Percentiles rank a stretch among this genome's conserved stretches.
These are phyloP conservation scores for Euthynnus affinis DNA, from an alignment of 2,797 vertebrate genomes.

Conservation along the genomic window DNA sequence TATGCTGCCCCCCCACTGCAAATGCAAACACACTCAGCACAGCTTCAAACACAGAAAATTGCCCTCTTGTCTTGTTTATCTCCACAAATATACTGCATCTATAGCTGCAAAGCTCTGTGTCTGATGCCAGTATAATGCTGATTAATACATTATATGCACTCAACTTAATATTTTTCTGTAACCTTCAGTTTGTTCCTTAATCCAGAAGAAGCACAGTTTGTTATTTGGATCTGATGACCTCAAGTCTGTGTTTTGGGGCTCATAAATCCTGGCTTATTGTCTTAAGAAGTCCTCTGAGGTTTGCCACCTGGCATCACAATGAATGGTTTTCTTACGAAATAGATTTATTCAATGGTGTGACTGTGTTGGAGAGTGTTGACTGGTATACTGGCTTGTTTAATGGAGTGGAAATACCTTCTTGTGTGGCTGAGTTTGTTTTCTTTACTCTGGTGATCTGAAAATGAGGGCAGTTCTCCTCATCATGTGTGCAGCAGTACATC, in stretches of 20 bases:
- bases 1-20: not conserved
- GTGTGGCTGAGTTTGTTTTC: constrained; percentile 53
- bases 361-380: constrained; percentile 47
- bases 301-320: constrained; percentile 79
- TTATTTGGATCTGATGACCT: constrained; percentile 48
- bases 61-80: constrained; percentile 13
- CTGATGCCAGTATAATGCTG: constrained; percentile 8
- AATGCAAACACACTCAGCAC: not conserved
- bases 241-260: constrained; percentile 61
- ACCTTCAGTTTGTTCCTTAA: constrained; percentile 34
- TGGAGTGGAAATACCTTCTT: constrained; percentile 46
- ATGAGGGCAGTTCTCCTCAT: constrained; percentile 24
- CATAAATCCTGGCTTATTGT: constrained; percentile 78
- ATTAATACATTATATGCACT: constrained; percentile 16
- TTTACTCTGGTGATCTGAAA: constrained; percentile 43
- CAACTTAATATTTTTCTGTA: constrained; percentile 16
- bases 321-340: constrained; percentile 65
- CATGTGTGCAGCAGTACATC: constrained; percentile 1
- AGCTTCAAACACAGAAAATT: too few species aligned
- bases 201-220: constrained; percentile 40
- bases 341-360: constrained; percentile 55
- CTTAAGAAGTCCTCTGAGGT: constrained; percentile 78
- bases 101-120: not conserved
- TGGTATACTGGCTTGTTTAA: constrained; percentile 56
- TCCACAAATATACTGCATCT: constrained; percentile 7